Conservation (phyloP, 2,113 vertebrate genomes). For the Oncorhynchus nerka region DNA sequence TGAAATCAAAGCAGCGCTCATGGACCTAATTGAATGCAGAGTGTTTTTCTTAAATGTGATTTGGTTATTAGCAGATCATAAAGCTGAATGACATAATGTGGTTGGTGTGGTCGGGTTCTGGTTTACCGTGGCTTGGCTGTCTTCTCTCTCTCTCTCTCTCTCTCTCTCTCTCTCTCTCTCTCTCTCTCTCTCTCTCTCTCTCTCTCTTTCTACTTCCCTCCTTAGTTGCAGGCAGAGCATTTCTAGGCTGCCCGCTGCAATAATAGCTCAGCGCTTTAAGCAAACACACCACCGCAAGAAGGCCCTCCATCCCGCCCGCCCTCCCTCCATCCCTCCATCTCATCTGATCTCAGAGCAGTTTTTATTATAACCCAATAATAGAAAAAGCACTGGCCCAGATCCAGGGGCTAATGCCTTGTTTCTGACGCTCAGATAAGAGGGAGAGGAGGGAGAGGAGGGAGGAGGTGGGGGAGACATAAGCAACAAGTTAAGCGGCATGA, state of each 20-base stretch:
- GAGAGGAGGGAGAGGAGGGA: constrained; percentile 12
- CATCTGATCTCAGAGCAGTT: constrained; percentile 48
- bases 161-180: background rate
- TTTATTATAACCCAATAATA: constrained; percentile 50
- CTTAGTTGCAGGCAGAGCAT: constrained; percentile 53
- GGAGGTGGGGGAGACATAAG: constrained; percentile 9
- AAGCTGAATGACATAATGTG: constrained; percentile 72
- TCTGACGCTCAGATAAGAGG: constrained; percentile 44
- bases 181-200: constrained; percentile 15
- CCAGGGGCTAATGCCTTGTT: constrained; percentile 57
- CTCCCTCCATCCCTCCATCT: constrained; percentile 21
- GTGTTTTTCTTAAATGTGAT: constrained; percentile 60
- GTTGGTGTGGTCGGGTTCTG: constrained; percentile 59
- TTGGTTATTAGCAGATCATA: constrained; percentile 72
- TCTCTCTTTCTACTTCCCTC: constrained; percentile 8
- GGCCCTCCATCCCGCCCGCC: constrained; percentile 14
- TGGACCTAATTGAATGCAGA: constrained; percentile 60
- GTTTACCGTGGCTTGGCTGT: constrained; percentile 47
- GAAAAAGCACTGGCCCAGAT: constrained; percentile 46
- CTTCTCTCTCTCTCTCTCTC: too few species aligned
- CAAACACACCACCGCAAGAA: constrained; percentile 66
- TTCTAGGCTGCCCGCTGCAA: constrained; percentile 57
- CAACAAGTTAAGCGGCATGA: background rate
- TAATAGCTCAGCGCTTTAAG: constrained; percentile 69
- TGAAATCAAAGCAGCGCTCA: constrained; percentile 42